These are phyloP conservation scores for Amphiprion clarkii DNA, from an alignment of 2,797 vertebrate species.

Conservation along the genomic window DNA sequence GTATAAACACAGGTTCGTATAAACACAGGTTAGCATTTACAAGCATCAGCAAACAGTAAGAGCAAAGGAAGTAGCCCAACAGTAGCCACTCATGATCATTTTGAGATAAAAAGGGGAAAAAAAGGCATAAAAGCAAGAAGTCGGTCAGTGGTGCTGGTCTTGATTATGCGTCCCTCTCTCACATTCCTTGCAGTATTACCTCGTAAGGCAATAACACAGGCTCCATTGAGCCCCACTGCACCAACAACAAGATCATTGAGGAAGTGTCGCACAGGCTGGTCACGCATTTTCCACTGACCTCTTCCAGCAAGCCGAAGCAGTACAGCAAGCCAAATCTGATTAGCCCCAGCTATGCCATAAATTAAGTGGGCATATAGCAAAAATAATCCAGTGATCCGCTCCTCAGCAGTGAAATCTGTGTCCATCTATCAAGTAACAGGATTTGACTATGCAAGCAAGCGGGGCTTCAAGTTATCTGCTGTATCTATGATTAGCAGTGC, in stretches of 20 bases:
- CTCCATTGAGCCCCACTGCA: constrained; percentile 73
- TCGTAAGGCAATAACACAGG: constrained; percentile 76
- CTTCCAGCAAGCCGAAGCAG: constrained; percentile 57
- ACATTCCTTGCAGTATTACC: constrained; percentile 80
- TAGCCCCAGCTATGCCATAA: constrained; percentile 73
- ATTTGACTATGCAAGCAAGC: neutral
- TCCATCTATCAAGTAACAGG: constrained; percentile 37
- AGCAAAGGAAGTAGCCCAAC: constrained; percentile 19
- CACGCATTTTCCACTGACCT: constrained; percentile 77
- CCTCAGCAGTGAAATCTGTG: constrained; percentile 54
- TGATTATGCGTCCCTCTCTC: constrained; percentile 67
- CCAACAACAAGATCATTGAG: constrained; percentile 82
- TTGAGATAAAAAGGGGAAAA: constrained; percentile 25
- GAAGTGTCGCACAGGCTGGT: constrained; percentile 73
- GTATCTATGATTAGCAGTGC: neutral
- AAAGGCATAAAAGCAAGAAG: constrained; percentile 55
- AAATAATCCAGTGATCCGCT: constrained; percentile 68
- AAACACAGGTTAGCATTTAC: neutral
- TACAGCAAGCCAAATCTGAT: constrained; percentile 73
- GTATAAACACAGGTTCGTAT: constrained; percentile 2
- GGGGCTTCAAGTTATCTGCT: neutral
- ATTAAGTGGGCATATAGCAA: constrained; percentile 68
- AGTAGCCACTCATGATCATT: constrained; percentile 42
- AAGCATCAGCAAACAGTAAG: no score
- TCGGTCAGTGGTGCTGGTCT: constrained; percentile 69